Evolutionary conservation across 2,888 invertebrate species (phyloP).

Genomic region (Tipula vernalis): DNA sequence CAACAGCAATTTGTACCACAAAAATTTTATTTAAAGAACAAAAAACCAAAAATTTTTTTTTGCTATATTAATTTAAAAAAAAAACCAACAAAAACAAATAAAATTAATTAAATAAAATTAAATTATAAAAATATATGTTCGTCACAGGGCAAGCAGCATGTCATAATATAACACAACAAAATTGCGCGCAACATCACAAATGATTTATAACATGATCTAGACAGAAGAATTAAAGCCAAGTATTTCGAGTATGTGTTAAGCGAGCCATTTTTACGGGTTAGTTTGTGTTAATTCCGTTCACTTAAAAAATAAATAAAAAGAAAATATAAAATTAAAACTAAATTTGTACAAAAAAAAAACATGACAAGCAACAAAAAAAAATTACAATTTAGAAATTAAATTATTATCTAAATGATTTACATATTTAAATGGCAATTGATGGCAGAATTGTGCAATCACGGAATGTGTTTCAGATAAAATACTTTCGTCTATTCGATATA

Average conservation of each 20-base stretch:
- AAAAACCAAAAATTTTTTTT: not conserved
- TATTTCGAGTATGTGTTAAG: not conserved
- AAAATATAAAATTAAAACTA: slow-evolving; percentile 11
- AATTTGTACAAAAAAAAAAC: slow-evolving; percentile 12
- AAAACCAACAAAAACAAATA: not conserved
- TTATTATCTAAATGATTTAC: slow-evolving; percentile 19
- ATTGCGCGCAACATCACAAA: not conserved
- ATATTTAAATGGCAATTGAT: slow-evolving; percentile 30
- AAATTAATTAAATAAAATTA: not conserved
- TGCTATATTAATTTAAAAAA: not conserved
- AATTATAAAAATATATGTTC: not conserved
- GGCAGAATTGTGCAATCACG: slow-evolving; percentile 24
- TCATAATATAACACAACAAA: not conserved
- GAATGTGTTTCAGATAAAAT: not conserved
- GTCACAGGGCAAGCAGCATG: not conserved
- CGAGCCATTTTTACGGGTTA: not conserved
- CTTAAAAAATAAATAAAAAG: slow-evolving; percentile 9
- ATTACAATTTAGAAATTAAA: not conserved
- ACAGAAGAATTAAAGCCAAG: not conserved
- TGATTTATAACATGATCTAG: not conserved
- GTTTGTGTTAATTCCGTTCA: slow-evolving; percentile 6
- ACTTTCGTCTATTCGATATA: not conserved
- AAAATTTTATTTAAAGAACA: not conserved
- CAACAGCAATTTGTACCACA: not conserved
- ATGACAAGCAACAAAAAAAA: slow-evolving; percentile 9